Percentiles rank a stretch among this genome's conserved stretches.
phyloP scores from a whole-genome alignment of 1,140 invertebrate genomes.

The Asobara japonica region DNA sequence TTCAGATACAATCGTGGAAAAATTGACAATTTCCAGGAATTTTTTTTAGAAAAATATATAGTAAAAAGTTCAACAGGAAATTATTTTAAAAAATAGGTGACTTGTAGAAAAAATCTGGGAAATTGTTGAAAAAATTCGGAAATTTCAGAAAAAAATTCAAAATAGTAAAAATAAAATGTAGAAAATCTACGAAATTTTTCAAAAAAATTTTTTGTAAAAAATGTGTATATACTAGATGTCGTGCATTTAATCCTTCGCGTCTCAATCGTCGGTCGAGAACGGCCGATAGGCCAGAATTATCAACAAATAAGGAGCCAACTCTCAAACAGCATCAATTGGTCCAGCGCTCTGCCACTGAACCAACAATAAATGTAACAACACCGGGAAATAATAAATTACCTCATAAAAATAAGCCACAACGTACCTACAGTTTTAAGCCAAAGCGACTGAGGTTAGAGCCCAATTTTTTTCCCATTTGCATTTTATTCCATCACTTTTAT shows the following conservation, averaged over 20 bases:
- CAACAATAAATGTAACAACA: conserved; percentile 47
- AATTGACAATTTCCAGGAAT: too few species aligned
- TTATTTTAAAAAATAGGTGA: too few species aligned
- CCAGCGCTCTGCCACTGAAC: conserved; percentile 59
- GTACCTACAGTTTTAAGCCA: conserved; percentile 64
- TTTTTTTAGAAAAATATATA: too few species aligned
- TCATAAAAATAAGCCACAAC: conserved; percentile 58
- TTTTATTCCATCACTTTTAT: too few species aligned
- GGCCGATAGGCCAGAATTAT: conserved; percentile 31
- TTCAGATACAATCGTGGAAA: too few species aligned
- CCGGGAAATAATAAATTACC: conserved; percentile 46
- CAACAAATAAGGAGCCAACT: conserved; percentile 33
- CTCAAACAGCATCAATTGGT: conserved; percentile 55
- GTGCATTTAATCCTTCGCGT: conserved; percentile 63
- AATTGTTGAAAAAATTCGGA: not conserved
- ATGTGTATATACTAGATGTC: conserved; percentile 57
- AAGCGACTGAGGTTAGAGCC: conserved; percentile 63
- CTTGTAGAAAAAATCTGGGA: too few species aligned
- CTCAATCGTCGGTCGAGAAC: conserved; percentile 55
- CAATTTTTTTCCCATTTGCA: conserved; percentile 1
- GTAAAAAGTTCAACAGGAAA: too few species aligned
- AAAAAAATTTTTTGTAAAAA: too few species aligned
- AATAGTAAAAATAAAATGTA: conserved; percentile 11
- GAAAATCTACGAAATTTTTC: too few species aligned
- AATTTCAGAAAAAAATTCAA: too few species aligned